phyloP scores from a whole-genome alignment of 2,113 vertebrate genomes.

The Pipra filicauda region DNA sequence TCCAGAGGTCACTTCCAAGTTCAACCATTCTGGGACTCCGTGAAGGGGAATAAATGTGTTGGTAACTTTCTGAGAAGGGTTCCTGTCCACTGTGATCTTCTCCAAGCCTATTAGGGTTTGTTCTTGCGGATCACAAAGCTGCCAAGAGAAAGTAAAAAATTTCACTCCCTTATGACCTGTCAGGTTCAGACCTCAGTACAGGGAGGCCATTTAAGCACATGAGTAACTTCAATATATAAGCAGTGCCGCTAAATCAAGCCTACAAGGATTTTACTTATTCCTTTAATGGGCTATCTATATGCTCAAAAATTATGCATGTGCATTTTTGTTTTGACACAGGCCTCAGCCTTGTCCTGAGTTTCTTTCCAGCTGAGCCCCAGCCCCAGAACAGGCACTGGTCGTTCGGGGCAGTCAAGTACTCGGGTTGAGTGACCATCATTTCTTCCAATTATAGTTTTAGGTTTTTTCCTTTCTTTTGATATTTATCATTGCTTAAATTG shows the following conservation, averaged over 20 bases:
- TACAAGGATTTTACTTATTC: not conserved
- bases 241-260: not conserved
- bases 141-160: not conserved
- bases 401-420: accelerated
- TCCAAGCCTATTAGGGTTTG: not conserved
- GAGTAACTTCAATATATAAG: not conserved
- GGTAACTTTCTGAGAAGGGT: not conserved
- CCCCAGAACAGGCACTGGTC: not conserved
- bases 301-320: not conserved
- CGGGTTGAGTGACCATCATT: not conserved
- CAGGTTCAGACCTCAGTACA: not conserved
- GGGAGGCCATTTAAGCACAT: not conserved
- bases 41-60: not conserved
- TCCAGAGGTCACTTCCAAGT: not conserved
- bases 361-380: not conserved
- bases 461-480: not conserved
- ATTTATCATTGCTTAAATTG: not conserved
- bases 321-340: not conserved
- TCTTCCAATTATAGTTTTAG: not conserved
- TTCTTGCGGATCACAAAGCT: not conserved
- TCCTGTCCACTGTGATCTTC: not conserved
- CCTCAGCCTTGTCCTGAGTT: not conserved
- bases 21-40: not conserved
- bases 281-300: not conserved
- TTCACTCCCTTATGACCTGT: not conserved